phyloP scores from a whole-genome alignment of 2,888 invertebrate genomes.

The Spodoptera exigua region DNA sequence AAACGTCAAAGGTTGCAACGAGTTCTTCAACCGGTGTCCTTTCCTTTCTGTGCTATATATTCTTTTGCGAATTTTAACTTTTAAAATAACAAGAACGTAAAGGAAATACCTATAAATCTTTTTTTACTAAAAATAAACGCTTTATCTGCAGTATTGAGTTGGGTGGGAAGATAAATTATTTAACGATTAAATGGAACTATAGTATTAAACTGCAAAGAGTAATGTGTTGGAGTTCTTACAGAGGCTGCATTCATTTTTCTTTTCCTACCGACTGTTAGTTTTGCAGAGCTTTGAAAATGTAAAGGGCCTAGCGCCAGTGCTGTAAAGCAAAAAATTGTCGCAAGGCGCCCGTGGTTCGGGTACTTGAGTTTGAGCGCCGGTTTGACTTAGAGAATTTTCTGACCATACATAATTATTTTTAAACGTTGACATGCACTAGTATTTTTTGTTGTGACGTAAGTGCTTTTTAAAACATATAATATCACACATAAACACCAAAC shows the following conservation, averaged over 20 bases:
- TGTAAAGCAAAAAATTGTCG: constrained; percentile 41
- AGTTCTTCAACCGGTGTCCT: too few species aligned
- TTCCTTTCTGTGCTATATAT: not conserved
- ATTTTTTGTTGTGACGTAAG: too few species aligned
- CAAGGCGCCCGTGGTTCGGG: constrained; percentile 18
- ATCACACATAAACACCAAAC: too few species aligned
- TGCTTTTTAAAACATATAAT: too few species aligned
- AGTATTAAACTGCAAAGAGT: constrained; percentile 71
- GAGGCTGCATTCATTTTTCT: constrained; percentile 63
- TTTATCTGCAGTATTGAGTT: constrained; percentile 64
- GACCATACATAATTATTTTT: not conserved
- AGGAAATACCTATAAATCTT: constrained; percentile 65
- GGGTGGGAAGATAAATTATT: constrained; percentile 76
- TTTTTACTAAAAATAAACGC: constrained; percentile 60
- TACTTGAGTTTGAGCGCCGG: constrained; percentile 8
- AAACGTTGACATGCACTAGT: not conserved
- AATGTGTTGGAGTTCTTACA: constrained; percentile 67
- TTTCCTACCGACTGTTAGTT: constrained; percentile 60
- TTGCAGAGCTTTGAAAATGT: constrained; percentile 64
- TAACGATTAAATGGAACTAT: constrained; percentile 70
- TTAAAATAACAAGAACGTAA: constrained; percentile 61
- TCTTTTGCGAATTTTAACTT: constrained; percentile 16
- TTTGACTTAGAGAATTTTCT: constrained; percentile 11
- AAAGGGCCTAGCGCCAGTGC: constrained; percentile 40
- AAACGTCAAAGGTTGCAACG: too few species aligned